Evolutionary conservation across 2,888 invertebrate species (phyloP).

Genomic region (Drosophila pullipes): DNA sequence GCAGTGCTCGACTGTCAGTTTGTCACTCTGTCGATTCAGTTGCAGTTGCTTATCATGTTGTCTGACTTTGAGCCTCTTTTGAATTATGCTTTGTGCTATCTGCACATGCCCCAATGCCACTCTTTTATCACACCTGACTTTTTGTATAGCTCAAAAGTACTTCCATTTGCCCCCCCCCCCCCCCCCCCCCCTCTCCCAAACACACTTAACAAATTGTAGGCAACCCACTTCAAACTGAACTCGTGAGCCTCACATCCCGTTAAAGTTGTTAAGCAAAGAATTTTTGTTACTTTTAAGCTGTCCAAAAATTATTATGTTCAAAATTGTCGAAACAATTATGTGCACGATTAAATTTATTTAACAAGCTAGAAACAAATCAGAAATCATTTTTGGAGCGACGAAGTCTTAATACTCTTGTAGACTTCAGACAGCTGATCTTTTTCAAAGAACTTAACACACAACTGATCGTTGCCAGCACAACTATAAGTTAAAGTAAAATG

Average conservation of each 20-base stretch:
- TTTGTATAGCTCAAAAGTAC: conserved; percentile 52
- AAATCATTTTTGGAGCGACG: not conserved
- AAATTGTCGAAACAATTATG: conserved; percentile 20
- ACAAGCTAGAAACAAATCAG: not conserved
- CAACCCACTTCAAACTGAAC: conserved; percentile 35
- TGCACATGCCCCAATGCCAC: conserved; percentile 49
- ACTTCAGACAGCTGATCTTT: not conserved
- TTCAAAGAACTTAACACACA: not conserved
- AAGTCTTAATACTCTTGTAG: conserved; percentile 5
- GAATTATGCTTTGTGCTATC: conserved; percentile 70
- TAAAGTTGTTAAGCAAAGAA: conserved; percentile 1
- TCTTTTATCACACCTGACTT: conserved; percentile 72
- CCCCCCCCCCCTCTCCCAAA: not conserved
- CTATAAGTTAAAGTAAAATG: not conserved
- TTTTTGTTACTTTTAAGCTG: conserved; percentile 19
- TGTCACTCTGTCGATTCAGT: conserved; percentile 36
- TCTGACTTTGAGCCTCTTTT: conserved; percentile 77
- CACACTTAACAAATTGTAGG: not conserved
- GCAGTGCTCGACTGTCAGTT: conserved; percentile 45
- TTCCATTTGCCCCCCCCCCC: conserved; percentile 8
- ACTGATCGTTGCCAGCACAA: not conserved
- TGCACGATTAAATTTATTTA: conserved; percentile 24
- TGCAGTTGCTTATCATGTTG: conserved; percentile 71
- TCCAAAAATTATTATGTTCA: conserved; percentile 14
- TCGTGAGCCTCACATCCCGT: conserved; percentile 36